Conservation (phyloP, 2,888 invertebrate genomes). For the Pseudococcus viburni region DNA sequence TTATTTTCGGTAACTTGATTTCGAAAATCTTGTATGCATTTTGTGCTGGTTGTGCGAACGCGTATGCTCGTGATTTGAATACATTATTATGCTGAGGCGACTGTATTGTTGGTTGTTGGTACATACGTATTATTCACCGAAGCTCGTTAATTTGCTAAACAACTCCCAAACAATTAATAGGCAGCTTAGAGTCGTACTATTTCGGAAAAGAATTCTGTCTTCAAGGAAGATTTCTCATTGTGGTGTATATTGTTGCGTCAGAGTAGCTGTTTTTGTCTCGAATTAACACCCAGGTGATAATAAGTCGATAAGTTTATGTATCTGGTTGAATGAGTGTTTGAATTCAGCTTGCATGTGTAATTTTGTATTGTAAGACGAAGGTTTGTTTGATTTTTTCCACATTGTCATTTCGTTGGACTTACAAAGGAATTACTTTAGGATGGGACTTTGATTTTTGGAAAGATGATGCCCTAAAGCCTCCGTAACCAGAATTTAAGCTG, state of each 20-base stretch:
- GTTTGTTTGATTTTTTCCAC: no score
- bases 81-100: no score
- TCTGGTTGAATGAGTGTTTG: neutral
- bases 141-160: conserved; percentile 16
- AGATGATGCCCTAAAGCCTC: no score
- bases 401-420: no score
- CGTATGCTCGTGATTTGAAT: neutral
- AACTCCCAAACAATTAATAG: neutral
- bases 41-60: neutral
- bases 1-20: conserved; percentile 31
- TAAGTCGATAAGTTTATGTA: neutral
- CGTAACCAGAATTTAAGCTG: no score
- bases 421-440: no score
- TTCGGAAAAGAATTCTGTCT: neutral
- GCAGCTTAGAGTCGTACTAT: neutral
- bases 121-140: neutral
- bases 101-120: no score
- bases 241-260: conserved; percentile 5
- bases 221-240: neutral
- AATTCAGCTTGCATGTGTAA: neutral
- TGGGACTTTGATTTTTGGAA: no score
- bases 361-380: no score
- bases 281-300: neutral
- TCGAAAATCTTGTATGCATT: neutral
- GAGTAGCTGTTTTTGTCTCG: conserved; percentile 25